Conservation (phyloP, 2,113 vertebrate genomes). For the Athene noctua region DNA sequence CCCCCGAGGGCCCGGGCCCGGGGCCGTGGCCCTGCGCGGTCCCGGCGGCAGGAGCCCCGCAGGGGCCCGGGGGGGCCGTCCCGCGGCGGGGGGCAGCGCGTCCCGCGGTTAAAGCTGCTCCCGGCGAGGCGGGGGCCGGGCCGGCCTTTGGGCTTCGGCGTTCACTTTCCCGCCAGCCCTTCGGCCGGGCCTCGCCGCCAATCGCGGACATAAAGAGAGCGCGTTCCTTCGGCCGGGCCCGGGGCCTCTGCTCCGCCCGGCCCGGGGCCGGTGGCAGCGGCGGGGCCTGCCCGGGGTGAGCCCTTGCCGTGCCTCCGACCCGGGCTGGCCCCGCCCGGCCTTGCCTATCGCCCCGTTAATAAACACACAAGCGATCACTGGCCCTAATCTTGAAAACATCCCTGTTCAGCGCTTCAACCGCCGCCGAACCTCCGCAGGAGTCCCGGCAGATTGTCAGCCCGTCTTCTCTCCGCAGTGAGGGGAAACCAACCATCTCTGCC, state of each 20-base stretch:
- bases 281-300: not conserved
- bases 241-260: not conserved
- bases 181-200: too few relatives aligned
- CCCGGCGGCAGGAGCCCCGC: too few relatives aligned
- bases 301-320: not conserved
- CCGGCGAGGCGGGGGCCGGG: too few relatives aligned
- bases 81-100: too few relatives aligned
- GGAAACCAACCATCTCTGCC: too few relatives aligned
- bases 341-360: rapidly evolving
- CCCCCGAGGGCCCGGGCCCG: too few relatives aligned
- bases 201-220: too few relatives aligned
- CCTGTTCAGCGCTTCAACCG: rapidly evolving
- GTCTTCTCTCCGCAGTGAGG: rapidly evolving
- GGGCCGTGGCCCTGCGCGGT: too few relatives aligned
- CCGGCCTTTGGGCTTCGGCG: not conserved
- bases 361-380: rapidly evolving
- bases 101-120: too few relatives aligned
- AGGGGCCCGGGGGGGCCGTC: too few relatives aligned
- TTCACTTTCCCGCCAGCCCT: not conserved
- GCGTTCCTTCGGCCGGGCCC: too few relatives aligned
- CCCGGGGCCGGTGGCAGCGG: not conserved
- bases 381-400: too few relatives aligned
- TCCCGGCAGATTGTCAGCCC: not conserved
- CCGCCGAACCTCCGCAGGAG: not conserved
- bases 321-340: not conserved